Evolutionary conservation across 2,113 vertebrate genomes (phyloP), one percentile per base, ranked within the genome.

Genomic region (Tympanuchus pallidicinctus): DNA sequence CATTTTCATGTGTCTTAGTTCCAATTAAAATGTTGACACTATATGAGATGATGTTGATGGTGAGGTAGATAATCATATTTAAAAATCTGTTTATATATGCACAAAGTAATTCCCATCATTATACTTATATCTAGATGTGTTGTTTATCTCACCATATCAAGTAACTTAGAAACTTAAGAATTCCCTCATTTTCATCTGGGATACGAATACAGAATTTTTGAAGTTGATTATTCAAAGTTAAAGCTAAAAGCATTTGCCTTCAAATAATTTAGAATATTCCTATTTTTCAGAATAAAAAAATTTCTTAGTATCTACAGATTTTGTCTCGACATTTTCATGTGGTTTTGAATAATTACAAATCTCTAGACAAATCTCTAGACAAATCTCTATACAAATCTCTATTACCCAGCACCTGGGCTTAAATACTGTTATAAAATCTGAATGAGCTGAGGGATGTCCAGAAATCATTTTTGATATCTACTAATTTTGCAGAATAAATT

Each of bases 21-120:
- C 71, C 90, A 92, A 89, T 95, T 97, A 96, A 97, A 96, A 94
- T 90, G 84, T 90, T 95, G 89, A 92, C 89, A 92, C 43, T 78
- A 50, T 54, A 70, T 60, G 64, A 95, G 84, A 90, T 77, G 36
- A 87, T 94, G 30, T 30, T 15, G 4, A 69, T 56, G 32, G 30
- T 50, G 61, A 61, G 22, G 22, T 70, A 89, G 71, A 86, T 63
- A 56, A 70, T 89, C 65, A 63, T 47, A 27, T 74, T 67, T 87
- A 91, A 75, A 61, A 42, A 52, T 86, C 13, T 42, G 4, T 77
- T 38, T 82, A 42, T 50, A 11, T 6, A 6, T 47, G 22, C 18
- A 70, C 70, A 42, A 88, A 82, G 61, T 48, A 74, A 52, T 65
- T 8, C 2, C 36, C 7, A 27, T 11, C 24, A 38, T 66, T 82